Conservation (phyloP, 2,113 vertebrate species). For the Cranoglanis bouderius region DNA sequence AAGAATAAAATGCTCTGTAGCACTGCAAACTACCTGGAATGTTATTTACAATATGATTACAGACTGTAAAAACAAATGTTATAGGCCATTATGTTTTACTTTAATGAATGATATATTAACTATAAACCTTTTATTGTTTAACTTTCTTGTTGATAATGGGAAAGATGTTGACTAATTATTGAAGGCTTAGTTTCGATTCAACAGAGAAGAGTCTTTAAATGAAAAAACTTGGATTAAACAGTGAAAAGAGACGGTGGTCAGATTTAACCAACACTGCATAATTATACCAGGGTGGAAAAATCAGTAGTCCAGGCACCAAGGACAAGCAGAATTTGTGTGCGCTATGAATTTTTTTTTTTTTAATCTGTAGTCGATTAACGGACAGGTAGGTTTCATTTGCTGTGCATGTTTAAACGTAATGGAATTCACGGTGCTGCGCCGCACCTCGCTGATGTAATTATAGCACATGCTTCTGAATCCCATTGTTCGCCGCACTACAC, state of each 20-base stretch:
- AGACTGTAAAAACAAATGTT: neutral
- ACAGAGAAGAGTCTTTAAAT: neutral
- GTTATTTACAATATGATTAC: neutral
- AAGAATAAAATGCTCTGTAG: neutral
- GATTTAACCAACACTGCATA: neutral
- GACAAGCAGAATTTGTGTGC: neutral
- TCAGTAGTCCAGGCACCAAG: neutral
- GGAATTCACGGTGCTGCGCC: neutral
- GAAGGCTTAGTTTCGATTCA: neutral
- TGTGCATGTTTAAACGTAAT: neutral
- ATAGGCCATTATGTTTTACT: neutral
- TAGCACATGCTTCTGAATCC: neutral
- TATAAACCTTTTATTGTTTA: neutral
- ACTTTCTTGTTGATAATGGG: neutral
- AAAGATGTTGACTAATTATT: neutral
- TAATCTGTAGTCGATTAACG: neutral
- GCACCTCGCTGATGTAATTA: neutral
- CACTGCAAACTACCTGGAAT: neutral
- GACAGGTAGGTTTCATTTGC: neutral
- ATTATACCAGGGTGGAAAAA: neutral
- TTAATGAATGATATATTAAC: neutral
- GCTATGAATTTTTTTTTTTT: neutral
- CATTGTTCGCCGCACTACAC: neutral
- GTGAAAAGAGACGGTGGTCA: neutral
- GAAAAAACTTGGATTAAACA: neutral